Evolutionary conservation across 2,797 vertebrate species (phyloP), one percentile per base, ranked within the genome.

Genomic region (Hoplostethus mediterraneus): DNA sequence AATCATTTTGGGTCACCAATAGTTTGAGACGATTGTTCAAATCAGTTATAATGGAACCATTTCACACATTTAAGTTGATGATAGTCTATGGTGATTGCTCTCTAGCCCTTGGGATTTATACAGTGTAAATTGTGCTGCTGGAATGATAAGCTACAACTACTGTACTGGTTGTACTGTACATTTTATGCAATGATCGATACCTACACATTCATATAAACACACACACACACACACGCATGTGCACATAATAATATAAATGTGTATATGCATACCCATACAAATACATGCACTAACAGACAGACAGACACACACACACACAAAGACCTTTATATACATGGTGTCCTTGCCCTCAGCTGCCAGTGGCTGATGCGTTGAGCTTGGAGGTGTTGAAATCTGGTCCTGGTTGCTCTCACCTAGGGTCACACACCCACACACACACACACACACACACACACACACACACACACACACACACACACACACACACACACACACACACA

Each of bases 311-410:
- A 54, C 36, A 44, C 14, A 5, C 28, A 54, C 0, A 65, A 68
- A 48, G 9, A 16, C 16, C 52, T 68, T 81, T 74, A 83, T 57
- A 47, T 38, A 45, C 58, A 71, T 63, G 9, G 58, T 75, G 90
- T 87, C 89, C 90, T 91, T 92, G 88, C 85, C 84, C 79, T 86
- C 65, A 89, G 89, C 88, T 84, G 81, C 84, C 75, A 82, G 72
- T 76, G 66, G 89, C 79, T 84, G 87, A 87, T 79, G 79, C 88
- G 87, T 84, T 52, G 30, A 21, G 68, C 77, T 89, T 3, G 47
- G 69, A 89, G 86, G 86, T 92, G 87, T 79, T 70, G 63, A 76
- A 89, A 80, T 83, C 70, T 87, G 82, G 82, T 85, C 79, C 80
- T 75, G 71, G 84, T 80, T 75, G 75, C 82, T 87, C 77, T 75